Percentiles rank a stretch among this genome's conserved stretches.
Evolutionary conservation across 2,888 invertebrate genomes (phyloP).

Genomic region (Byasa hedistus): DNA sequence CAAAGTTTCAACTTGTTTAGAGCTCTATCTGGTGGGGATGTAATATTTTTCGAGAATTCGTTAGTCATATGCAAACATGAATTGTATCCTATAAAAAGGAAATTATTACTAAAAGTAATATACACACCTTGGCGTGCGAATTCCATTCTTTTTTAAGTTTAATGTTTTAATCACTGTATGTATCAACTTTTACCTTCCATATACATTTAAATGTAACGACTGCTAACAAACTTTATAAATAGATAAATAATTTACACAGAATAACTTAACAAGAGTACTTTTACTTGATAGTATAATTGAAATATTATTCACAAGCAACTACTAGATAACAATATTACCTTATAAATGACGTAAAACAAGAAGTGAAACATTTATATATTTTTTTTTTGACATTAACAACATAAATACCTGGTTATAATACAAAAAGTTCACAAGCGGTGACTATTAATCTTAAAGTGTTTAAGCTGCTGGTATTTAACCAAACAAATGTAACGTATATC

Average conservation of each 20-base stretch:
- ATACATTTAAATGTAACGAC: background rate
- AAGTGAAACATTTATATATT: no score
- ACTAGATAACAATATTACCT: background rate
- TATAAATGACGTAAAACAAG: no score
- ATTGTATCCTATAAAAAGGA: background rate
- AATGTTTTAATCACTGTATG: no score
- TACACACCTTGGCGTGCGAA: background rate
- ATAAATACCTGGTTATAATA: background rate
- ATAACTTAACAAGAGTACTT: background rate
- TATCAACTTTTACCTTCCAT: background rate
- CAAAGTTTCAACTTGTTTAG: constrained; percentile 4
- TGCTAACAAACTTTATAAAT: background rate
- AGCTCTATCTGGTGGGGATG: background rate
- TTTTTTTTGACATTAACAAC: background rate
- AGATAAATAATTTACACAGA: background rate
- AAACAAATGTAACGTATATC: constrained; percentile 34
- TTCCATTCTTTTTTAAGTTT: background rate
- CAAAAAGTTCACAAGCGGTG: constrained; percentile 24
- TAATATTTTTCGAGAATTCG: background rate
- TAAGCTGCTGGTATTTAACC: constrained; percentile 33
- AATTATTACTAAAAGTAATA: background rate
- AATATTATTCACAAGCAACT: no score
- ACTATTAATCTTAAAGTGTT: constrained; percentile 36
- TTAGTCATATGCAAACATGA: background rate
- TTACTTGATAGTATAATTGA: background rate